These are phyloP conservation scores for Corvus moneduloides DNA, from an alignment of 2,113 vertebrate genomes.

Conservation along the genomic window DNA sequence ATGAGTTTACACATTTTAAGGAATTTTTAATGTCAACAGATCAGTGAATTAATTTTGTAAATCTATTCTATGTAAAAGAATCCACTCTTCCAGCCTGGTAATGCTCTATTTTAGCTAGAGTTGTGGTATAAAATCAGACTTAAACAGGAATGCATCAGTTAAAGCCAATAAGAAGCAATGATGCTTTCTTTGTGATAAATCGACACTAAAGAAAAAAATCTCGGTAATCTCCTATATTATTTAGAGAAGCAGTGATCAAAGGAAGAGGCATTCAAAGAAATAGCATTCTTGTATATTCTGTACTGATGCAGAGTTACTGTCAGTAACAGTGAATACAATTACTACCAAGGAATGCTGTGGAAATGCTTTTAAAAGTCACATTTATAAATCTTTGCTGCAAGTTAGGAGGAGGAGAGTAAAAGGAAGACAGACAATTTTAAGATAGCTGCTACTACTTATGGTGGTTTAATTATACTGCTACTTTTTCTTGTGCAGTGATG, in stretches of 20 bases:
- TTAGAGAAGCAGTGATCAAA: slow-evolving; percentile 68
- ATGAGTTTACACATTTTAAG: neutral
- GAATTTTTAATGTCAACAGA: neutral
- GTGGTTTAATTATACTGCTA: neutral
- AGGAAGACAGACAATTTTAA: neutral
- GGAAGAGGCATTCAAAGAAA: slow-evolving; percentile 46
- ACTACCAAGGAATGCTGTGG: neutral
- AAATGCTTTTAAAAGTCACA: slow-evolving; percentile 48
- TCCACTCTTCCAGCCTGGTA: neutral
- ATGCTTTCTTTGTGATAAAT: slow-evolving; percentile 59
- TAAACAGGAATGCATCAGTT: slow-evolving; percentile 6
- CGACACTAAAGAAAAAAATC: slow-evolving; percentile 47
- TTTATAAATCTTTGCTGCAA: slow-evolving; percentile 51
- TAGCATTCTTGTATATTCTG: slow-evolving; percentile 33
- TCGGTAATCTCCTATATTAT: slow-evolving; percentile 63
- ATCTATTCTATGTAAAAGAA: neutral
- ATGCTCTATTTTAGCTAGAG: neutral
- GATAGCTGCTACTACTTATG: neutral
- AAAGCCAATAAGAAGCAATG: slow-evolving; percentile 38
- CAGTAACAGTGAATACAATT: slow-evolving; percentile 33
- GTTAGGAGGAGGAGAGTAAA: neutral
- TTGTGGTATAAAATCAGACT: slow-evolving; percentile 29
- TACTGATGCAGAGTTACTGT: slow-evolving; percentile 29
- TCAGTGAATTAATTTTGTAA: neutral
- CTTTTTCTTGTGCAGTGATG: neutral